A percentile compares a stretch with the other conserved stretches of the same genome.
phyloP scores from a whole-genome alignment of 2,113 vertebrate genomes.

The Alaudala cheleensis region DNA sequence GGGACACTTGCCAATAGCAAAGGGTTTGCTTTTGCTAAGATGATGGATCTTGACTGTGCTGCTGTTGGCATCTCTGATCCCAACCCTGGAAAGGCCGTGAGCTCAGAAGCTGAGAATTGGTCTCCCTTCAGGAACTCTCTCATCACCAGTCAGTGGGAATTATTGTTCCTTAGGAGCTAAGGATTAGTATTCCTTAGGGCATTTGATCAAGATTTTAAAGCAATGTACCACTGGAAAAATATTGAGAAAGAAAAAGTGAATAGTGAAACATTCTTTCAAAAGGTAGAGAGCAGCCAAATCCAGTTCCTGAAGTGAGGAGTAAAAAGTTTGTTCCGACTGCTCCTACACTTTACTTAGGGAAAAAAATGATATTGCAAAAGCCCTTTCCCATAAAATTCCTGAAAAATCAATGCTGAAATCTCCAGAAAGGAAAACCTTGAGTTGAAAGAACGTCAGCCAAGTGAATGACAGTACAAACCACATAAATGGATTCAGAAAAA shows the following conservation, averaged over 20 bases:
- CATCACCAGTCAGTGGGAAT: neutral
- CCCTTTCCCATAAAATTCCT: neutral
- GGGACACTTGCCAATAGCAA: conserved; percentile 6
- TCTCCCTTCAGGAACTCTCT: conserved; percentile 1
- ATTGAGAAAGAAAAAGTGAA: neutral
- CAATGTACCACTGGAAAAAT: neutral
- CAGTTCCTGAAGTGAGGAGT: neutral
- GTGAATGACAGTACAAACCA: neutral
- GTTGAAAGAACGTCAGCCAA: neutral
- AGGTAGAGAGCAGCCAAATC: neutral
- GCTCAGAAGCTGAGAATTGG: neutral
- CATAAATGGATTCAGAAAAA: neutral
- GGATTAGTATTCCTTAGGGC: neutral
- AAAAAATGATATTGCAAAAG: neutral
- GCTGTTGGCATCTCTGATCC: neutral
- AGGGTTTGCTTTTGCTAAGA: neutral
- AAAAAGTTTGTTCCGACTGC: neutral
- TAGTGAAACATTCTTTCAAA: neutral
- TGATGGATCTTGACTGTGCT: neutral
- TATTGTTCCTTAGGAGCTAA: neutral
- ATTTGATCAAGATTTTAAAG: neutral
- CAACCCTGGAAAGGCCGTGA: neutral
- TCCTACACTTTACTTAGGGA: neutral
- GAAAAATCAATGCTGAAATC: neutral
- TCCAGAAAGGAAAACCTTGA: neutral